Evolutionary conservation across 2,888 invertebrate genomes (phyloP).

Genomic region (Pachydiplax longipennis): DNA sequence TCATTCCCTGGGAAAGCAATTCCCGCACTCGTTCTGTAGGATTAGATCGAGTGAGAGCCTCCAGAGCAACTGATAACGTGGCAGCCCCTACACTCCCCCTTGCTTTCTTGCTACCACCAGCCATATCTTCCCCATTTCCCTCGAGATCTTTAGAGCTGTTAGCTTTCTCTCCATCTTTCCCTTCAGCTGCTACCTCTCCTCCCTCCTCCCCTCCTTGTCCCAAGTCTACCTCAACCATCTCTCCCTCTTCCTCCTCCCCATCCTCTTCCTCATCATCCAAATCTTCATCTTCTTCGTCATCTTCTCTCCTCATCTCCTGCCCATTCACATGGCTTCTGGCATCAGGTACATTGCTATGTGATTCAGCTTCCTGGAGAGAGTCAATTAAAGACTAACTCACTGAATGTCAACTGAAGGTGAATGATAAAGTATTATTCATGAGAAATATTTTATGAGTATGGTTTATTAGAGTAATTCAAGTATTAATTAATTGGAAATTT

Average conservation of each 20-base stretch:
- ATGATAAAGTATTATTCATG: too few species aligned
- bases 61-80: slow-evolving; percentile 1
- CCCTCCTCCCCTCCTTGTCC: neutral
- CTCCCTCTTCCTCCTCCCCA: slow-evolving; percentile 4
- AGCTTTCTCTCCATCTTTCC: neutral
- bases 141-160: neutral
- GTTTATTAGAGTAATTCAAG: too few species aligned
- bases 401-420: too few species aligned
- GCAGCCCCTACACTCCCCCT: slow-evolving; percentile 19
- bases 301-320: neutral
- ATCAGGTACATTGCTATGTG: neutral
- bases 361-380: neutral
- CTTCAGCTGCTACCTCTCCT: neutral
- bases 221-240: slow-evolving; percentile 23
- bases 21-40: slow-evolving; percentile 68
- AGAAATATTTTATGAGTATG: too few species aligned
- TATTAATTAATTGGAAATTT: too few species aligned
- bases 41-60: slow-evolving; percentile 17
- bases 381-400: too few species aligned
- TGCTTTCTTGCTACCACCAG: neutral
- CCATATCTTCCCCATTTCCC: neutral
- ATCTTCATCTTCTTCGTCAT: neutral
- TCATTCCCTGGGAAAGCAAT: slow-evolving; percentile 79
- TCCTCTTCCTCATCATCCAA: neutral
- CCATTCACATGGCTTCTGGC: neutral